Percentiles rank a stretch among this genome's conserved stretches.
Evolutionary conservation across 1,140 invertebrate species (phyloP).

Genomic region (Drosophila kepulauana): DNA sequence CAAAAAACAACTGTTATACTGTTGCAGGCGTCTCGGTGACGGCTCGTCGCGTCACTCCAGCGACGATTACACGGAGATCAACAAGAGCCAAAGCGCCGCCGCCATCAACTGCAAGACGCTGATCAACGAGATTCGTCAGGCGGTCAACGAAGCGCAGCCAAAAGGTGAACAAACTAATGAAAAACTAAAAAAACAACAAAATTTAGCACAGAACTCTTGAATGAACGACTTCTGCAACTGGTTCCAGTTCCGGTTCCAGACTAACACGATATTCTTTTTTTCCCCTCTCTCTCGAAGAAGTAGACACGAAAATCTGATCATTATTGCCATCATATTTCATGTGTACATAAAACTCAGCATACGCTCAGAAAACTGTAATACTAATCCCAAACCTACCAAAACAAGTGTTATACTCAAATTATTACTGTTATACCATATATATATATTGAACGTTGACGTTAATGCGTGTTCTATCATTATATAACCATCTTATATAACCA

Average conservation of each 20-base stretch:
- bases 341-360: conserved; percentile 11
- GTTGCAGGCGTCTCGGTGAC: conserved; percentile 84
- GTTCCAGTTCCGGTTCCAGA: conserved; percentile 10
- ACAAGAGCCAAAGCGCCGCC: conserved; percentile 85
- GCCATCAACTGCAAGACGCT: conserved; percentile 89
- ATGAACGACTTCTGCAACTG: conserved; percentile 2
- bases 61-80: conserved; percentile 88
- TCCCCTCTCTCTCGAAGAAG: background rate
- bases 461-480: conserved; percentile 26
- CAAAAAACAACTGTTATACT: conserved; percentile 32
- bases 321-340: conserved; percentile 1
- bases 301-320: conserved; percentile 20
- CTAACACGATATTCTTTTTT: conserved; percentile 25
- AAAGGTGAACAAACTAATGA: conserved; percentile 87
- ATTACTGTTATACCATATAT: conserved; percentile 20
- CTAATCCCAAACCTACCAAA: background rate
- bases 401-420: conserved; percentile 25
- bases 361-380: conserved; percentile 23
- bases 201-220: background rate
- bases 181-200: conserved; percentile 15
- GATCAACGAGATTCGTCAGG: conserved; percentile 92
- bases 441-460: conserved; percentile 36
- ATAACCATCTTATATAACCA: conserved; percentile 11
- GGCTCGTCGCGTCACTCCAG: conserved; percentile 88
- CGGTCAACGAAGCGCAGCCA: conserved; percentile 93